Percentiles rank a stretch among this genome's conserved stretches.
Conservation (phyloP, 2,113 vertebrate species). For the Takifugu flavidus region DNA sequence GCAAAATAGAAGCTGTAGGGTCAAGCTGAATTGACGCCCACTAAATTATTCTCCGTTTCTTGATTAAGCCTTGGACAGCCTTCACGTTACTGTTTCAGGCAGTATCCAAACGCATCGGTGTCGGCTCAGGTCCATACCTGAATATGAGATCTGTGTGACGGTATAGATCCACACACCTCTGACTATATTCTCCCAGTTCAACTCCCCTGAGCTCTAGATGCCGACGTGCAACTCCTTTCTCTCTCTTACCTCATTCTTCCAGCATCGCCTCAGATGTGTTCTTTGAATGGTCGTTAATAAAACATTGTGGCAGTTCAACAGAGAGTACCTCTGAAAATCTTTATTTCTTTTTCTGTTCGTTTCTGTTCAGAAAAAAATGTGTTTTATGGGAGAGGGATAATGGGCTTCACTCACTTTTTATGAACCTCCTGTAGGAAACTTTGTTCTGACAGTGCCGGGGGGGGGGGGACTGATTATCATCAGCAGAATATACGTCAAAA, state of each 20-base stretch:
- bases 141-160: neutral
- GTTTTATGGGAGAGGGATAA: constrained; percentile 25
- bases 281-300: constrained; percentile 37
- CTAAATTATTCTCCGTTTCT: no score
- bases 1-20: constrained; percentile 14
- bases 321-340: constrained; percentile 5
- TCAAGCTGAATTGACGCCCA: no score
- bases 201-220: neutral
- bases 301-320: constrained; percentile 28
- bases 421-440: constrained; percentile 26
- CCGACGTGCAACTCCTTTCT: no score
- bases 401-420: constrained; percentile 22
- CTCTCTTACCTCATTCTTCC: neutral
- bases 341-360: no score
- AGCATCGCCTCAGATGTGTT: constrained; percentile 18
- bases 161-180: neutral
- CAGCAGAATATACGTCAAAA: constrained; percentile 32
- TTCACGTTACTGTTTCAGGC: no score
- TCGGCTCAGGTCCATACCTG: neutral
- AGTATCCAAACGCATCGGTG: no score
- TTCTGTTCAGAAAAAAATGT: constrained; percentile 1
- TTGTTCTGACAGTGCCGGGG: constrained; percentile 37
- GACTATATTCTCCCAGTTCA: neutral
- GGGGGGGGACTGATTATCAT: constrained; percentile 28
- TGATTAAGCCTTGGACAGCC: no score